Base-by-base conservation (phyloP, 2,888 invertebrate species). In the Pilophorus perplexus region DNA sequence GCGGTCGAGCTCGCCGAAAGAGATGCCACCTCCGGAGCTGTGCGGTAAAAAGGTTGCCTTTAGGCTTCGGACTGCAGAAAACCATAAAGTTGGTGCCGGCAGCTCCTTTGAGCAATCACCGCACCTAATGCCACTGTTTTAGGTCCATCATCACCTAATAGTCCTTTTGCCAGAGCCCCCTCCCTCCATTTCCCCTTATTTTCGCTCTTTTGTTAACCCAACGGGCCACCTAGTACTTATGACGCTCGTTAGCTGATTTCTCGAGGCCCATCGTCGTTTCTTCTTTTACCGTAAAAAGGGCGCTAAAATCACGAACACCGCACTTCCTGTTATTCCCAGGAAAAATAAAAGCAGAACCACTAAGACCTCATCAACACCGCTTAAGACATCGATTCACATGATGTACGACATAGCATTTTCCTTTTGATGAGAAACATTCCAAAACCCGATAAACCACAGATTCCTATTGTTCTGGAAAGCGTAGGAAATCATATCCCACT, bases 141-240 rank as follows among this genome's bases (percentile, higher is more conserved):
- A 62, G 62, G 23, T 62, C 62, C 46, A 62, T 62, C 62, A 62
- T 62, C 62, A 44, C 62, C 33, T 62, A 55, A 55, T 38, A 55
- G 55, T 55, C 55, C 10, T 52, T 28, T 10, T 10, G 18, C 18
- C 27, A 33, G 33, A 14, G 42, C 10, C 6, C 6, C 42, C 5
- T 6, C 5, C 42, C 6, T 10, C 4, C 6, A 14, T 4, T 16
- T 42, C 14, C 14, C 14, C 14, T 42, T 42, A 5, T 33, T 33
- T 33, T 33, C 52, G 23, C 28, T 52, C 38, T 55, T 55, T 55
- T 55, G 38, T 55, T 55, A 55, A 55, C 55, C 55, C 38, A 18
- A 12, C 55, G 22, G 22, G n/a, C 55, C 38, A 27, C 52, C 28
- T 52, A 25, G 20, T 28, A 28, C 33, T 52, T 52, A 28, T 14